Evolutionary conservation across 2,113 vertebrate species (phyloP).

Genomic region (Globicephala melas): DNA sequence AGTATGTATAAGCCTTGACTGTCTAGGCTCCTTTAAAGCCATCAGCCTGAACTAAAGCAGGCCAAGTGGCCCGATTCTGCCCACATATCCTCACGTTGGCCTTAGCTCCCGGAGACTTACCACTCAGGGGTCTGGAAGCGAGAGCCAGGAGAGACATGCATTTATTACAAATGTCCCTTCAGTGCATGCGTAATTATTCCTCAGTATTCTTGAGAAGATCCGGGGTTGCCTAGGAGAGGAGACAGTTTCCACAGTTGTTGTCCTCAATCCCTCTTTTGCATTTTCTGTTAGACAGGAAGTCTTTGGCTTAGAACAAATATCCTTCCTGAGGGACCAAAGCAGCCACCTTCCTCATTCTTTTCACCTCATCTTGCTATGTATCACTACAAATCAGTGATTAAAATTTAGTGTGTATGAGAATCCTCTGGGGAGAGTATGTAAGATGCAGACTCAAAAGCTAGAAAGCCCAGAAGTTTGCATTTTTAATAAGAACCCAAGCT

Average conservation of each 20-base stretch:
- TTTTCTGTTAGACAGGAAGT: constrained; percentile 22
- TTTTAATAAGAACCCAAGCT: neutral
- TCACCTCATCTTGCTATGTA: neutral
- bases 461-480: neutral
- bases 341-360: neutral
- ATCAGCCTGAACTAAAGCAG: neutral
- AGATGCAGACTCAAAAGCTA: neutral
- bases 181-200: neutral
- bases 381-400: neutral
- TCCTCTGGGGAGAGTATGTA: neutral
- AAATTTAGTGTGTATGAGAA: neutral
- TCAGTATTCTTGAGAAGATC: neutral
- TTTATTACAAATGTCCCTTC: neutral
- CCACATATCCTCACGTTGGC: neutral
- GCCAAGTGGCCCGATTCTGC: constrained; percentile 2
- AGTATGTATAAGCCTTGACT: neutral
- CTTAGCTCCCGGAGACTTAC: neutral
- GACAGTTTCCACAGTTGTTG: neutral
- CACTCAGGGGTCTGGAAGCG: neutral
- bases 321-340: neutral
- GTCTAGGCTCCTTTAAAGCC: neutral
- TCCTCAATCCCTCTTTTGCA: neutral
- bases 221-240: constrained; percentile 29
- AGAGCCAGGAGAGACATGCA: neutral
- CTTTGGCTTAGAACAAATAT: neutral